Evolutionary conservation across 2,888 invertebrate genomes (phyloP), one percentile per base, ranked within the genome.

Genomic region (Heteromyza rotundicornis): DNA sequence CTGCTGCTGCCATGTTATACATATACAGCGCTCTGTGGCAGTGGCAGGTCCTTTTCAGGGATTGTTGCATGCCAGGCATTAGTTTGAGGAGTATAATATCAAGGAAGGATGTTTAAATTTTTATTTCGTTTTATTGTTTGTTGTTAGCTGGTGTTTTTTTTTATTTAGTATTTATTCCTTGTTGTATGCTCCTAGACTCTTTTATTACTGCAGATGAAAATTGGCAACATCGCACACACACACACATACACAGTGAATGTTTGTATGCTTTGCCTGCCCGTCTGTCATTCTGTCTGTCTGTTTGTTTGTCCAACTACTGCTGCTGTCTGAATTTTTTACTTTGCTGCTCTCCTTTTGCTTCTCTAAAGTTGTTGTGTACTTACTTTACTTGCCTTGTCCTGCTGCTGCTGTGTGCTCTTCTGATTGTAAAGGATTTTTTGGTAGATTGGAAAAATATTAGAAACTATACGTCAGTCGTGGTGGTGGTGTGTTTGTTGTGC

Each of bases 41-140:
- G 32, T 17, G 32, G 27, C 27, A 35, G 32, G 53, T 53, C 19
- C 53, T 32, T 32, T 32, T 53, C 32, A 53, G 17, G 32, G 16
- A 53, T 32, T 53, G 32, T 53, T 53, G 27, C 27, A 53, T 53
- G 32, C 44, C 3, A 14, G 56, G 22, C 17, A n/a, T 16, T 19
- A 17, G 44, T 27, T 16, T 10, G 51, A 22, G 23, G 12, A 52
- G 32, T 17, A 17, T n/a, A 54, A 22, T 23, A 55, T 54, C 55
- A 72, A n/a, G 77, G 72, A 76, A 76, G 76, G 76, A 75, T 74
- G 76, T 77, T 77, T 76, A 76, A 75, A 77, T 76, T 75, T 75
- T 68, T 75, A 75, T 74, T 77, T 74, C 69, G 69, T 69, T 76
- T 70, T 68, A 75, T 72, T 74, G 65, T 69, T 74, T 68, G 19